Evolutionary conservation across 1,140 invertebrate species (phyloP).

Genomic region (Pseudomyrmex flavicornis): DNA sequence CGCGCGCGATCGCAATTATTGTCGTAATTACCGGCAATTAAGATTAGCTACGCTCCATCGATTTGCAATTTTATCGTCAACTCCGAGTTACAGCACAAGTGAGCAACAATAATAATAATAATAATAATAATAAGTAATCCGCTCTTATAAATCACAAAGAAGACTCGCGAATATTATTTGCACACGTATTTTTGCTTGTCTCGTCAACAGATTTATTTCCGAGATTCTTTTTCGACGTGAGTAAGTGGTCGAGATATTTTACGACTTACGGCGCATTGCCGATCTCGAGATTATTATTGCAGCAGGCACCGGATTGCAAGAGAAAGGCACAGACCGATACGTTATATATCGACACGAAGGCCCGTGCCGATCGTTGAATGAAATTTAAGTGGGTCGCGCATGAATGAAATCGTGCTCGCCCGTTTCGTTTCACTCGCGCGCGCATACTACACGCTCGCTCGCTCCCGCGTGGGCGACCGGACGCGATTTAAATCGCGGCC

Average conservation of each 20-base stretch:
- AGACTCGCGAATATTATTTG: not conserved
- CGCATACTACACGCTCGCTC: slow-evolving; percentile 22
- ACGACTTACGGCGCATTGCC: no score
- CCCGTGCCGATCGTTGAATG: slow-evolving; percentile 74
- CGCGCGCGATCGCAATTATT: slow-evolving; percentile 23
- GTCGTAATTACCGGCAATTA: slow-evolving; percentile 26
- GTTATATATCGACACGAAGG: slow-evolving; percentile 18
- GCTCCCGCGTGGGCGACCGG: slow-evolving; percentile 77
- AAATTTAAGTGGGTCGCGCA: slow-evolving; percentile 79
- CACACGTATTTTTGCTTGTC: not conserved
- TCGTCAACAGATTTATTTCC: no score
- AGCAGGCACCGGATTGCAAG: slow-evolving; percentile 36
- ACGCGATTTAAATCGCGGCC: slow-evolving; percentile 73
- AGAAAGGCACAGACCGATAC: slow-evolving; percentile 72
- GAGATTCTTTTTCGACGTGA: no score
- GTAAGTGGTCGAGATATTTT: not conserved
- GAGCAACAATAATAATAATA: no score
- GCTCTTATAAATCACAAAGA: not conserved
- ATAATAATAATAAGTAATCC: not conserved
- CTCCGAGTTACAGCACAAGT: slow-evolving; percentile 20
- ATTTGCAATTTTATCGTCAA: slow-evolving; percentile 27
- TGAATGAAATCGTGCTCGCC: slow-evolving; percentile 77
- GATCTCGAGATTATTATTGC: slow-evolving; percentile 30
- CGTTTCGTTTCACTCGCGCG: slow-evolving; percentile 44
- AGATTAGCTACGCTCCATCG: slow-evolving; percentile 41